A percentile compares a stretch with the other conserved stretches of the same genome.
phyloP scores from a whole-genome alignment of 1,140 invertebrate genomes.

The Zophobas atratus region DNA sequence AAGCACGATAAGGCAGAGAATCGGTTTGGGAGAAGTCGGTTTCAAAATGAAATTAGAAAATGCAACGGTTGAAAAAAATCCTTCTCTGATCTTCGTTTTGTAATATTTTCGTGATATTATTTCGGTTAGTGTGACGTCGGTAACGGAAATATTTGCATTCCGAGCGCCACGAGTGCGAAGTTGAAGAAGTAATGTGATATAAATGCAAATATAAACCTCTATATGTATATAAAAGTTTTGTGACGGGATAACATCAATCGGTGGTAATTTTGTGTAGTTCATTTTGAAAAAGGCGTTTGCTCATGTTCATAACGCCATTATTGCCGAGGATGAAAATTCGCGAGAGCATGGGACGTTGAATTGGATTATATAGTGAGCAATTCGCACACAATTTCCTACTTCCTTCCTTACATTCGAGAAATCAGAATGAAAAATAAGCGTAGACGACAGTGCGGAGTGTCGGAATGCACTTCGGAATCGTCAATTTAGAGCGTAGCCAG shows the following conservation, averaged over 20 bases:
- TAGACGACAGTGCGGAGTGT: slow-evolving; percentile 45
- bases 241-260: not conserved
- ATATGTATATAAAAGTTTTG: not conserved
- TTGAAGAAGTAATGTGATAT: not conserved
- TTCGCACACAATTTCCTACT: slow-evolving; percentile 53
- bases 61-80: not conserved
- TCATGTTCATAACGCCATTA: slow-evolving; percentile 40
- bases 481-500: slow-evolving; percentile 19
- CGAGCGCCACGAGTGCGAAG: not conserved
- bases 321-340: slow-evolving; percentile 44
- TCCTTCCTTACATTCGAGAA: slow-evolving; percentile 47
- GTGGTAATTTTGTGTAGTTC: not conserved
- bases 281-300: slow-evolving; percentile 25
- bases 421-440: slow-evolving; percentile 52
- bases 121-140: not conserved
- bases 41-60: slow-evolving; percentile 3
- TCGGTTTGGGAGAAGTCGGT: slow-evolving; percentile 1
- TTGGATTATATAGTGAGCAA: slow-evolving; percentile 55
- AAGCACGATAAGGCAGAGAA: slow-evolving; percentile 13
- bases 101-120: not conserved
- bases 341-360: slow-evolving; percentile 46
- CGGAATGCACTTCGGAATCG: slow-evolving; percentile 44
- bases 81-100: too few species aligned
- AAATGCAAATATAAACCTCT: not conserved
- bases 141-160: too few species aligned